Evolutionary conservation across 2,797 vertebrate species (phyloP), one percentile per base, ranked within the genome.

Genomic region (Hyperoplus lanceolatus): DNA sequence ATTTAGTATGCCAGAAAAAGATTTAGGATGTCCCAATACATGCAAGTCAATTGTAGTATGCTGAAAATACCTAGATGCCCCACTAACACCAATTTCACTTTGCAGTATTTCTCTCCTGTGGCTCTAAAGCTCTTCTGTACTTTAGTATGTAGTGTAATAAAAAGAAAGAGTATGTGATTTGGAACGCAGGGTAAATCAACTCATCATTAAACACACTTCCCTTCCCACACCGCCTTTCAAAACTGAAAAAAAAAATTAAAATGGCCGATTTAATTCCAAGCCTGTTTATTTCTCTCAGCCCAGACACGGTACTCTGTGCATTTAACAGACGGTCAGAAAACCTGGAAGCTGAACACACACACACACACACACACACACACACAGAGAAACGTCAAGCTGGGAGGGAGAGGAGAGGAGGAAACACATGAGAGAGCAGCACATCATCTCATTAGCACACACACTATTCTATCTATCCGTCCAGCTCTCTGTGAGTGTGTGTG

Each of bases 401-500:
- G 80, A 79, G 45, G 72, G 89, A 67, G 80, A 79, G 45, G 72
- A 77, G 82, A 67, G 82, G 75, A 75, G 81, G 81, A 82, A 72
- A 54, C 75, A 83, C 74, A 87, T 84, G 87, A 87, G 85, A 82
- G 82, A 71, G 72, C 72, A 29, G 80, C 66, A 4, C 74, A 79
- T 29, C 80, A 77, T 82, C 87, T 90, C 77, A 89, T 89, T 88
- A 91, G 78, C 72, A 57, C 18, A 77, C 70, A 29, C 29, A 29
- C 29, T 29, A 29, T 3, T 29, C 21, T 21, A 21, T 21, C 21
- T 21, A 21, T 21, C 21, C 21, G 21, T 21, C 21, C 21, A 21
- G 21, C 21, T 21, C 29, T 29, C 29, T 29, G 29, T 29, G 2
- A 29, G 29, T 29, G 29, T 29, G 29, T 29, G 29, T 29, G 29